Percentiles rank a stretch among this genome's conserved stretches.
phyloP scores from a whole-genome alignment of 2,113 vertebrate species.

The Talpa occidentalis region DNA sequence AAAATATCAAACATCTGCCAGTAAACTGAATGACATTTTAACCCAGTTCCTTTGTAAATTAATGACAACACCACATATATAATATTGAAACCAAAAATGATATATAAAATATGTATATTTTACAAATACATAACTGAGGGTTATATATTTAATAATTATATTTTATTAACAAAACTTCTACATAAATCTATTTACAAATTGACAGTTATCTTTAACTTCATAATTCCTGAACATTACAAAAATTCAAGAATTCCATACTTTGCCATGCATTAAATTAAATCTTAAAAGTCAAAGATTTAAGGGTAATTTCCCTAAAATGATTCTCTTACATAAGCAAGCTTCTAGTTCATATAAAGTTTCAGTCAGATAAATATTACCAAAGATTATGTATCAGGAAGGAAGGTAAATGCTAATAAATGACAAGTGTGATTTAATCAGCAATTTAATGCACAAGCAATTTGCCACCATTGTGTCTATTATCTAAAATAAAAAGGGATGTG shows the following conservation, averaged over 20 bases:
- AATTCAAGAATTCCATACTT: not conserved
- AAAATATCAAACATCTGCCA: not conserved
- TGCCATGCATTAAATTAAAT: not conserved
- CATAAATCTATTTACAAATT: not conserved
- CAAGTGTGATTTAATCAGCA: not conserved
- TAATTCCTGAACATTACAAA: not conserved
- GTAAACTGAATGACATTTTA: constrained; percentile 8
- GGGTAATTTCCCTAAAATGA: not conserved
- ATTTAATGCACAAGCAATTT: not conserved
- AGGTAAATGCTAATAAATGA: not conserved
- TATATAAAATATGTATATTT: not conserved
- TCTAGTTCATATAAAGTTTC: not conserved
- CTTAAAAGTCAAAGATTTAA: not conserved
- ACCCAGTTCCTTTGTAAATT: constrained; percentile 5
- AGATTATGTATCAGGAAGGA: not conserved
- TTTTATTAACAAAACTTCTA: not conserved
- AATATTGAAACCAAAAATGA: not conserved
- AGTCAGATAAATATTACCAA: not conserved
- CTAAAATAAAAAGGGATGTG: not conserved
- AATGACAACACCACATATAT: not conserved
- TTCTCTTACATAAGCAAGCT: not conserved
- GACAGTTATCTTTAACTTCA: not conserved
- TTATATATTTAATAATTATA: not conserved
- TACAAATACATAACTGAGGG: not conserved
- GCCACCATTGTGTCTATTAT: not conserved